Base-by-base conservation (phyloP, 2,797 vertebrate genomes). In the Babyrousa celebensis region DNA sequence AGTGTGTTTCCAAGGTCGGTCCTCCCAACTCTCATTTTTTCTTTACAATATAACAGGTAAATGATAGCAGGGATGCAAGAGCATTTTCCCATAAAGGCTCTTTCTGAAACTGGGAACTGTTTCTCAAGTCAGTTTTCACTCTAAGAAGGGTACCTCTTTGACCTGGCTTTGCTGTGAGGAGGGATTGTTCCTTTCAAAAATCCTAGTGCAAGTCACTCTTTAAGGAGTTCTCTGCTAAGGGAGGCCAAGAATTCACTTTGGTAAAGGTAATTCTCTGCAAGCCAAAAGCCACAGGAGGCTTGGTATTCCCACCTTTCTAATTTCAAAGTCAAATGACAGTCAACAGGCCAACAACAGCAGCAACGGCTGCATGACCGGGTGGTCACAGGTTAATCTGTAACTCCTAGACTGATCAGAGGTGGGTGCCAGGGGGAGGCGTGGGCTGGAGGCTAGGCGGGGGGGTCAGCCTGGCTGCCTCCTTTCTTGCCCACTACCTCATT, bases 181-280 rank as follows among this genome's bases (percentile, higher is more conserved):
- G 27, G 4, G 12, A 3, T 48, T 78, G 32, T 43, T 79, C 21
- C 48, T 74, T 85, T 94, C n/a, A 88, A 95, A 95, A 87, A 88
- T 86, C 36, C 72, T 58, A 17, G 8, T 78, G 27, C 82, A 89
- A 96, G 65, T 83, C 60, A 94, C 32, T 67, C 36, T 85, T 48
- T 84, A 80, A 91, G 25, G 36, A 32, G 15, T 4, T 75, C 56
- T 84, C 43, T 77, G 23, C 29, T 72, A 84, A 80, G 32, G 21
- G 6, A 82, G 43, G 29, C 11, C 71, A 80, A 91, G 23, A 97
- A 89, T 71, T 84, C 71, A 94, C 72, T 80, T 89, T 72, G 77
- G 92, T 82, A 88, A 92, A 92, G 67, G 48, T 67, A 93, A 92
- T 54, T 80, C 29, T 82, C 67, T 89, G 14, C 43, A 95, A 87